phyloP scores from a whole-genome alignment of 1,140 invertebrate species.

The Apis cerana region DNA sequence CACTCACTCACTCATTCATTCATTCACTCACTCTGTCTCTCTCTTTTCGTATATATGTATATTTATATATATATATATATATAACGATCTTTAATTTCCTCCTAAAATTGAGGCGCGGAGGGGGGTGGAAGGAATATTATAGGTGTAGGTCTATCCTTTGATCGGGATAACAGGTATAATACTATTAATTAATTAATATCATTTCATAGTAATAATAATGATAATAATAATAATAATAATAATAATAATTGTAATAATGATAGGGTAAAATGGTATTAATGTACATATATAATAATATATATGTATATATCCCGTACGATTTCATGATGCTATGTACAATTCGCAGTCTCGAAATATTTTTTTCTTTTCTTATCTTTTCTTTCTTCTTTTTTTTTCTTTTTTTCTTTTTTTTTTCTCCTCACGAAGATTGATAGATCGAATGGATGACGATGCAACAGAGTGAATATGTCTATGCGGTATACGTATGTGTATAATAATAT shows the following conservation, averaged over 20 bases:
- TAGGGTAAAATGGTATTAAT: slow-evolving; percentile 51
- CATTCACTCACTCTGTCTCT: background rate
- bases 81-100: slow-evolving; percentile 51
- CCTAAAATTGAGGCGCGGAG: background rate
- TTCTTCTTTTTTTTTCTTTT: too few relatives aligned
- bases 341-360: slow-evolving; percentile 4
- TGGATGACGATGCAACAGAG: slow-evolving; percentile 39
- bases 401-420: too few relatives aligned
- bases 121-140: background rate
- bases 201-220: slow-evolving; percentile 34
- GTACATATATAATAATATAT: slow-evolving; percentile 41
- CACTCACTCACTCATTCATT: background rate
- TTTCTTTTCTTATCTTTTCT: background rate
- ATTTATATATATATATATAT: slow-evolving; percentile 11
- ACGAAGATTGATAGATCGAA: slow-evolving; percentile 9
- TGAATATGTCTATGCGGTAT: background rate
- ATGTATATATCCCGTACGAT: slow-evolving; percentile 6
- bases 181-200: slow-evolving; percentile 67
- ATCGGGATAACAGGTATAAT: slow-evolving; percentile 60
- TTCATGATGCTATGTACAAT: slow-evolving; percentile 39
- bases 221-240: slow-evolving; percentile 5
- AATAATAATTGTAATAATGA: slow-evolving; percentile 52
- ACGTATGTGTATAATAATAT: slow-evolving; percentile 13
- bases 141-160: background rate
- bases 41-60: background rate